Evolutionary conservation across 1,140 invertebrate species (phyloP).

Genomic region (Drosophila santomea): DNA sequence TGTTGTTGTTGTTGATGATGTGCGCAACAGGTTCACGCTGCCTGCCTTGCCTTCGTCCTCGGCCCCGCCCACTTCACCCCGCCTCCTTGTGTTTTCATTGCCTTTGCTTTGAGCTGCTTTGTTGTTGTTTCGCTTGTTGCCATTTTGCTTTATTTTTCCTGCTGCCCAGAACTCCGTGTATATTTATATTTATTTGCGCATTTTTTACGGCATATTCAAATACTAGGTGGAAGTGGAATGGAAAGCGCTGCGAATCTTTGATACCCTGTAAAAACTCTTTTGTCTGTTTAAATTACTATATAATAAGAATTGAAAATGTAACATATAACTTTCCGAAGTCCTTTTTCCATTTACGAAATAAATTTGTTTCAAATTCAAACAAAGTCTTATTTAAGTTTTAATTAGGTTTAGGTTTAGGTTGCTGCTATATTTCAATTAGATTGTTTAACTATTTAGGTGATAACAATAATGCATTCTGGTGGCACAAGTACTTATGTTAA

Average conservation of each 20-base stretch:
- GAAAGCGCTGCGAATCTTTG: no score
- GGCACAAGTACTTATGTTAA: no score
- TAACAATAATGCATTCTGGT: no score
- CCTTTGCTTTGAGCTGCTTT: constrained; percentile 53
- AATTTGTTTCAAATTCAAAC: no score
- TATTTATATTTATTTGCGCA: constrained; percentile 43
- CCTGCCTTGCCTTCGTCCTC: constrained; percentile 7
- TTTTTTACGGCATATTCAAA: constrained; percentile 65
- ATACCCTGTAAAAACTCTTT: neutral
- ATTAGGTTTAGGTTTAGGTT: no score
- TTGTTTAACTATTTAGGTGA: no score
- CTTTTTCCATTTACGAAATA: no score
- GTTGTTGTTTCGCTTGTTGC: constrained; percentile 39
- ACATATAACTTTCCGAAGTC: no score
- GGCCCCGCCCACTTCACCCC: neutral
- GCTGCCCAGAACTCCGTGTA: constrained; percentile 26
- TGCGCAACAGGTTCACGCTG: constrained; percentile 72
- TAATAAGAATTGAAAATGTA: no score
- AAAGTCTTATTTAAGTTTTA: no score
- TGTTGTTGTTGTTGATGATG: constrained; percentile 57
- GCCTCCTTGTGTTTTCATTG: constrained; percentile 38
- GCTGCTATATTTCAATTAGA: no score
- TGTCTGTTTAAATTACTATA: neutral
- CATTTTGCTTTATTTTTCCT: constrained; percentile 45
- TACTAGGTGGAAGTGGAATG: constrained; percentile 1